Evolutionary conservation across 2,888 invertebrate species (phyloP).

Genomic region (Bombylius discolor): DNA sequence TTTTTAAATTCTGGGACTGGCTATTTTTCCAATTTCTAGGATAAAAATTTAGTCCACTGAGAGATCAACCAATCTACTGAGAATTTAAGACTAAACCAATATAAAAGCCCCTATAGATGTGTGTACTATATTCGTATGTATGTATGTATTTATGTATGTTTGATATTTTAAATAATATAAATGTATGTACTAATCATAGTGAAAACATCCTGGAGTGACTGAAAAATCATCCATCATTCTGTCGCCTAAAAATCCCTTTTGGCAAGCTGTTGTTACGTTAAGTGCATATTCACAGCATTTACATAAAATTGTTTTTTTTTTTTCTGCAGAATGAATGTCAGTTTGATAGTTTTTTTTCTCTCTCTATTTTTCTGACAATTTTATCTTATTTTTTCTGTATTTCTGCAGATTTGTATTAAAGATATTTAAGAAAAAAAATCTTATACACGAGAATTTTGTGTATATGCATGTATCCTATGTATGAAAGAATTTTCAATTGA

Average conservation of each 20-base stretch:
- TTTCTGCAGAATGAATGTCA: too few species aligned
- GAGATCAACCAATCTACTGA: neutral
- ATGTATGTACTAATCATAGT: too few species aligned
- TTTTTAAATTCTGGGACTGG: neutral
- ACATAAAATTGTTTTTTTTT: neutral
- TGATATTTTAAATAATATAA: too few species aligned
- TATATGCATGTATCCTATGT: too few species aligned
- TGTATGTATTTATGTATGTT: neutral
- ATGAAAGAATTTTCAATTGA: too few species aligned
- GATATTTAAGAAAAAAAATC: too few species aligned
- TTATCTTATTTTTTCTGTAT: too few species aligned
- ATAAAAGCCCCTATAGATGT: too few species aligned
- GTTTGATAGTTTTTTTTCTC: too few species aligned
- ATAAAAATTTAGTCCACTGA: neutral
- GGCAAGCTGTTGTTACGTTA: conserved; percentile 1
- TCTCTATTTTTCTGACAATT: too few species aligned
- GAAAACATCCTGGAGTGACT: neutral
- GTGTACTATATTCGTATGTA: neutral
- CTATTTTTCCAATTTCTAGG: neutral
- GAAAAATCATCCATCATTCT: conserved; percentile 5
- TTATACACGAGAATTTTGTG: too few species aligned
- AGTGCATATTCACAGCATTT: neutral
- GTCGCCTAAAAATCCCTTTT: conserved; percentile 6
- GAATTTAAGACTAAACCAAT: neutral
- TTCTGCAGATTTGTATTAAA: too few species aligned